Evolutionary conservation across 2,888 invertebrate genomes (phyloP).

Genomic region (Tenthredo amoena): DNA sequence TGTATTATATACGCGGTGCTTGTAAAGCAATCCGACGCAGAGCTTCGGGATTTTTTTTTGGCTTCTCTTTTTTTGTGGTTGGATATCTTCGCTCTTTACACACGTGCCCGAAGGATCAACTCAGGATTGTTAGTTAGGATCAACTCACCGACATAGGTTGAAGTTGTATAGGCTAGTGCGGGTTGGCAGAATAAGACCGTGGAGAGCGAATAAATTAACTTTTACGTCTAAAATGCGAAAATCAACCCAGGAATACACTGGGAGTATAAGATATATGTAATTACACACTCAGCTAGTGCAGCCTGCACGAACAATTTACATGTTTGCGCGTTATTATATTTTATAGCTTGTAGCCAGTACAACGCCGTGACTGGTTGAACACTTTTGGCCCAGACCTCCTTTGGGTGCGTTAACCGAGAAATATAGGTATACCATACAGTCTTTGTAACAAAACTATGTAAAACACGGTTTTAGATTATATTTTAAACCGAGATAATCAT

Average conservation of each 20-base stretch:
- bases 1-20: background rate
- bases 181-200: slow-evolving; percentile 15
- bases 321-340: slow-evolving; percentile 32
- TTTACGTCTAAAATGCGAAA: background rate
- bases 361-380: background rate
- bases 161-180: background rate
- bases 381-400: slow-evolving; percentile 39
- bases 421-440: background rate
- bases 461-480: background rate
- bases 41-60: background rate
- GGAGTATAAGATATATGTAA: slow-evolving; percentile 4
- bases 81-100: background rate
- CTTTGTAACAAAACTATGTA: background rate
- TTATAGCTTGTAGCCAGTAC: slow-evolving; percentile 31
- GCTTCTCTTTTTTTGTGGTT: background rate
- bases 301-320: slow-evolving; percentile 37
- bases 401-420: slow-evolving; percentile 23
- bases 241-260: slow-evolving; percentile 18
- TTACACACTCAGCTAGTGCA: slow-evolving; percentile 19
- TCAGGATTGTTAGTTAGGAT: slow-evolving; percentile 7
- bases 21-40: slow-evolving; percentile 9
- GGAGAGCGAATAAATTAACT: background rate
- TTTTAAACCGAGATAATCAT: slow-evolving; percentile 6
- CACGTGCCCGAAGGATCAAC: slow-evolving; percentile 14
- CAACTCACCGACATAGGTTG: background rate